These are phyloP conservation scores for Haliclona indistincta DNA, from an alignment of 37 sponge, comb jelly and placozoan species.

Conservation along the genomic window DNA sequence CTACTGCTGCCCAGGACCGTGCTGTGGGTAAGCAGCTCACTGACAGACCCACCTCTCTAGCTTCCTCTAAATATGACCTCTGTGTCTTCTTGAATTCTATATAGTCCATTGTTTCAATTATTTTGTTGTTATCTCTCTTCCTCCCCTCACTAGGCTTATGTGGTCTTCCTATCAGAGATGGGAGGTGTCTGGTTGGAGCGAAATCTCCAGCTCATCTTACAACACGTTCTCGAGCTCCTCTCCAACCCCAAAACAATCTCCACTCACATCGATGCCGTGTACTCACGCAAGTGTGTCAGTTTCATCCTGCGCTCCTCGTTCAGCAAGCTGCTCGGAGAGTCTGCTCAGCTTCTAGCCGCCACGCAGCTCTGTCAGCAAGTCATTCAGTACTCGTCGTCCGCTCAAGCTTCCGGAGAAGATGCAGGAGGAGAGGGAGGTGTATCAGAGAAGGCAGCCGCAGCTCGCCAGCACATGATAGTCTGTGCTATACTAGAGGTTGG, in stretches of 20 bases:
- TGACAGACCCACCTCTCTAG: no score
- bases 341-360: conserved; percentile 83
- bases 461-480: conserved; percentile 71
- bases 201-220: conserved; percentile 64
- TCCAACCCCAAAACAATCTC: conserved; percentile 76
- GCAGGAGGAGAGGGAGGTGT: not conserved
- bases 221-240: conserved; percentile 80
- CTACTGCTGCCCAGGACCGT: no score
- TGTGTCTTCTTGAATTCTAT: not conserved
- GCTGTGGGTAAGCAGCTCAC: no score
- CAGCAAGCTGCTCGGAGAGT: conserved; percentile 80
- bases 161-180: conserved; percentile 86
- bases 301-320: conserved; percentile 82
- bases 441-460: not conserved
- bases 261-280: conserved; percentile 91
- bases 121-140: not conserved
- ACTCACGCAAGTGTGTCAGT: conserved; percentile 86
- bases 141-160: conserved; percentile 59
- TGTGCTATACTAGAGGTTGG: conserved; percentile 65
- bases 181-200: conserved; percentile 89
- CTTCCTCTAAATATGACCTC: not conserved
- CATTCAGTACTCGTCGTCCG: conserved; percentile 2
- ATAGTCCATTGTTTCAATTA: not conserved
- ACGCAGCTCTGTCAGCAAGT: conserved; percentile 70
- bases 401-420: not conserved